Base-by-base conservation (phyloP, 2,113 vertebrate species). In the Canis aureus region DNA sequence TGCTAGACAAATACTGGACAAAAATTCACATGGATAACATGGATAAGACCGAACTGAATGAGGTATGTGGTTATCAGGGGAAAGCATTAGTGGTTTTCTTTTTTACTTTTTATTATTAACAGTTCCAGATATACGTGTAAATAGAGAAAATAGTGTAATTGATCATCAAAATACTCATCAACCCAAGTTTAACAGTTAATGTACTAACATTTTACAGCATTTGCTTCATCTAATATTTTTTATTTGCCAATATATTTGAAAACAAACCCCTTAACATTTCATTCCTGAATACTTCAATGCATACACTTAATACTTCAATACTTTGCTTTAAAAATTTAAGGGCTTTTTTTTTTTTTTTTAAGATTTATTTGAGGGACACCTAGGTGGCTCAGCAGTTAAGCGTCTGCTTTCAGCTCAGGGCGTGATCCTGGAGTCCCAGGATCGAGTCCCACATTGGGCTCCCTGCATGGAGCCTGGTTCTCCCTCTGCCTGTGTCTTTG, bases 1-100 rank as follows among this genome's bases (percentile, higher is more conserved):
- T 99, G 97, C 92, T 99, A 98, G 99, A 99, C 98, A 99, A 99
- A 90, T 99, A 99, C 55, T 99, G 99, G 99, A 99, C 99, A 94
- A 99, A 99, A 99, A 99, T 99, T 97, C 99, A 99, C 80, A 98
- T 99, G 96, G 98, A 99, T 79, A 99, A 99, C 97, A 99, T 99
- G 99, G 98, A 97, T 88, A 98, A 99, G 96, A 99, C 97, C 71
- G 99, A 99, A 90, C 98, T 99, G 85, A 99, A 99, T 97, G 99
- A 99, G 99, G 99, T 99, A 98, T 97, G 97, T 74, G 0, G 32
- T 19, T 92, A 74, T 76, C 88, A 78, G 69, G 85, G 89, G 3
- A 51, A 96, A 66, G 12, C 80, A 78, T 69, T 23, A 29, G 0
- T 92, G 78, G 4, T 80, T 82, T 87, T 83, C 0, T n/a, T 82